Evolutionary conservation across 2,113 vertebrate genomes (phyloP).

Genomic region (Gobius niger): DNA sequence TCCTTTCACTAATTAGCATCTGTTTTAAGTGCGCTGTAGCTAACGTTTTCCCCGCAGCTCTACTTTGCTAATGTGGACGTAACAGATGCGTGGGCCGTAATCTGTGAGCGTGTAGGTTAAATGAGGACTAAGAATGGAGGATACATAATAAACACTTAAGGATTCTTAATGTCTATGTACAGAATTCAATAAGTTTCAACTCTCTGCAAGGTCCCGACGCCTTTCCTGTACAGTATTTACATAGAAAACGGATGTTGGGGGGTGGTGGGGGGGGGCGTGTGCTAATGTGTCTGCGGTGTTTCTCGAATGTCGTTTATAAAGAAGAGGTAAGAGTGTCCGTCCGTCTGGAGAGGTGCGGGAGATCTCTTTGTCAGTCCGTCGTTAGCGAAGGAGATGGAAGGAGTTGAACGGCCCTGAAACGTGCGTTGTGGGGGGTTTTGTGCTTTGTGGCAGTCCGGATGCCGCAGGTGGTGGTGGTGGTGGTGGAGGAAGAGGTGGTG

Average conservation of each 20-base stretch:
- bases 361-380: slow-evolving; percentile 37
- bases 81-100: slow-evolving; percentile 41
- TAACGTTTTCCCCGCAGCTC: slow-evolving; percentile 40
- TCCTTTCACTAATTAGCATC: slow-evolving; percentile 25
- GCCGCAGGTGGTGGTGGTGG: slow-evolving; percentile 79
- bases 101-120: slow-evolving; percentile 54
- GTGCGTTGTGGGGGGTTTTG: slow-evolving; percentile 77
- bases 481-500: too few species aligned
- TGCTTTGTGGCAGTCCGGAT: slow-evolving; percentile 92
- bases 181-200: slow-evolving; percentile 60
- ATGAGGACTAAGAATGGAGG: slow-evolving; percentile 44
- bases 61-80: slow-evolving; percentile 40
- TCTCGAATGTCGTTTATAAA: slow-evolving; percentile 57
- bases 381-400: slow-evolving; percentile 16
- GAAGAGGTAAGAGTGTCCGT: slow-evolving; percentile 62
- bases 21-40: slow-evolving; percentile 34
- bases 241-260: slow-evolving; percentile 19
- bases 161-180: slow-evolving; percentile 70
- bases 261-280: slow-evolving; percentile 44
- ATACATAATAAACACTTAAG: slow-evolving; percentile 60
- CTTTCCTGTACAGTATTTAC: slow-evolving; percentile 78
- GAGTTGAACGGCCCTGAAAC: slow-evolving; percentile 40
- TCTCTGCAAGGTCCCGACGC: slow-evolving; percentile 64
- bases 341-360: slow-evolving; percentile 45
- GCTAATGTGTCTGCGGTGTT: slow-evolving; percentile 43